Evolutionary conservation across 2,888 invertebrate genomes (phyloP).

Genomic region (Pachymerium ferrugineum): DNA sequence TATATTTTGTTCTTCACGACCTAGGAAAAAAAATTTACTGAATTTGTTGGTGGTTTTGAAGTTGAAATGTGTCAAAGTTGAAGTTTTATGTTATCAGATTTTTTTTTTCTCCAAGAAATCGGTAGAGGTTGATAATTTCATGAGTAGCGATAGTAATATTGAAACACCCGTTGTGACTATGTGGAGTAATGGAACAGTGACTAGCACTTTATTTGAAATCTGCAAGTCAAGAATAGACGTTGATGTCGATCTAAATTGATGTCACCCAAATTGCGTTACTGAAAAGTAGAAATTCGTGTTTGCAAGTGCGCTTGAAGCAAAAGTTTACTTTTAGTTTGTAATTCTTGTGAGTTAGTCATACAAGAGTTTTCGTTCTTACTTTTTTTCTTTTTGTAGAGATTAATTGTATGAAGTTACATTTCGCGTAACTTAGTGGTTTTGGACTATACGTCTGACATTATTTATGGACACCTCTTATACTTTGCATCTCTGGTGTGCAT

Average conservation of each 20-base stretch:
- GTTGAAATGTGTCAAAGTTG: no score
- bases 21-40: neutral
- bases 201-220: neutral
- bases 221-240: neutral
- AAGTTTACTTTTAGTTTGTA: no score
- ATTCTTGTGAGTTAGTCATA: no score
- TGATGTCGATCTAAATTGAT: neutral
- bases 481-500: conserved; percentile 4
- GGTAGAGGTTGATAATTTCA: neutral
- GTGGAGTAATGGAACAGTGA: conserved; percentile 2
- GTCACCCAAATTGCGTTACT: neutral
- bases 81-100: no score
- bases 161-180: neutral
- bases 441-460: conserved; percentile 2
- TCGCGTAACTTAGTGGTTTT: conserved; percentile 19
- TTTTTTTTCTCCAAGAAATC: no score
- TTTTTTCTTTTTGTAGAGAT: neutral
- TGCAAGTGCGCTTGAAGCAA: no score
- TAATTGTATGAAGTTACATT: neutral
- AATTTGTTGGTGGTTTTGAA: no score
- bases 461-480: conserved; percentile 16
- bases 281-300: neutral
- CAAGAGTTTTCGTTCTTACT: neutral
- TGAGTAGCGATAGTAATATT: neutral
- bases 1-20: neutral